These are phyloP conservation scores for Abrostola tripartita DNA, from an alignment of 2,888 invertebrate species.

Conservation along the genomic window DNA sequence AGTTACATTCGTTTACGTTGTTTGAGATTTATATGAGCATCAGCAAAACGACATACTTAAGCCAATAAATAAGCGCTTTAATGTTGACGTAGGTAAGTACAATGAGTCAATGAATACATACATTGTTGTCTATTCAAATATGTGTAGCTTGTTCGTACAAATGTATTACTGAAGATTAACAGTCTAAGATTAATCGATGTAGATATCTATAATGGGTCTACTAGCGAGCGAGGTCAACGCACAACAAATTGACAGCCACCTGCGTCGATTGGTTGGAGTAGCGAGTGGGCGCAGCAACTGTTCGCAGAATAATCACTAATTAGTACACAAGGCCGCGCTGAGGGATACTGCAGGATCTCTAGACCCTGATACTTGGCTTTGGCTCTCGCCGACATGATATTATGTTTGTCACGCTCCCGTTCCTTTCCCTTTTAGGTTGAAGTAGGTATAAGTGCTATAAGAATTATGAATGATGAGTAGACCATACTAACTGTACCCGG, in stretches of 20 bases:
- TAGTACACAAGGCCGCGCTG: constrained; percentile 50
- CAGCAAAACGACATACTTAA: constrained; percentile 14
- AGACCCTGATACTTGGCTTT: constrained; percentile 25
- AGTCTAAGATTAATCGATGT: constrained; percentile 45
- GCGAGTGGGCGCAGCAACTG: constrained; percentile 56
- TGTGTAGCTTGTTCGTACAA: constrained; percentile 5
- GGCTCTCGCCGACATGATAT: constrained; percentile 4
- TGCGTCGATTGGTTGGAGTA: constrained; percentile 53
- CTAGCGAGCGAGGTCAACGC: constrained; percentile 54
- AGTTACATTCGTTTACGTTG: constrained; percentile 51
- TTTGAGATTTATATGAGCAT: constrained; percentile 31
- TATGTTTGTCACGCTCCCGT: constrained; percentile 3
- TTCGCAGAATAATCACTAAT: constrained; percentile 57
- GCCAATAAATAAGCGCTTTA: constrained; percentile 28
- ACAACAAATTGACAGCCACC: constrained; percentile 58
- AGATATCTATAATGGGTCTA: constrained; percentile 33
- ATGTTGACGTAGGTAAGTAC: constrained; percentile 40
- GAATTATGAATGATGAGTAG: too few relatives aligned
- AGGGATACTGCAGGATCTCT: constrained; percentile 30
- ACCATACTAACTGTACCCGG: too few relatives aligned
- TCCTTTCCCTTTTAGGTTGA: neutral
- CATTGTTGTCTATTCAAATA: constrained; percentile 25
- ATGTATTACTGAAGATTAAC: constrained; percentile 39
- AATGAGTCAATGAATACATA: constrained; percentile 32
- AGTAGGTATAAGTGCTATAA: too few relatives aligned